These are phyloP conservation scores for Progne subis DNA, from an alignment of 2,113 vertebrate genomes.

Conservation along the genomic window DNA sequence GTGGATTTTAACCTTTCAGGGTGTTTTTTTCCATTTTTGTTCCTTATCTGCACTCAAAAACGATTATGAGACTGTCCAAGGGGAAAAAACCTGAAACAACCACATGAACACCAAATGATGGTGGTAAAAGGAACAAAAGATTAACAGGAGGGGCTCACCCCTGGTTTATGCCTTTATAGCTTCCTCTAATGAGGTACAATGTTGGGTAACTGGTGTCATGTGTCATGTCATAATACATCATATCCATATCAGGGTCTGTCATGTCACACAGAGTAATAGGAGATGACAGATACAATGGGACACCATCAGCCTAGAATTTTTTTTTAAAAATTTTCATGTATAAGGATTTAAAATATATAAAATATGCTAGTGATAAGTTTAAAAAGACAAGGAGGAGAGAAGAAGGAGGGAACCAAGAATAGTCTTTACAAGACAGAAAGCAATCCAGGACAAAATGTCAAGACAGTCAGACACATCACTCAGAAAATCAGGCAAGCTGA, in stretches of 20 bases:
- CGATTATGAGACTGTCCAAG: neutral
- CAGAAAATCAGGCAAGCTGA: neutral
- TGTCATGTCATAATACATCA: slow-evolving; percentile 59
- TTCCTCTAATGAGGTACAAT: slow-evolving; percentile 64
- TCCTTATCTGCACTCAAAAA: neutral
- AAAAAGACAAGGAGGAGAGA: neutral
- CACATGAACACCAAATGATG: neutral
- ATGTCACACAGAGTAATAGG: slow-evolving; percentile 52
- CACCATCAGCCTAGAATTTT: slow-evolving; percentile 1
- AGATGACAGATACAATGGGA: slow-evolving; percentile 58
- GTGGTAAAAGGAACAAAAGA: slow-evolving; percentile 39
- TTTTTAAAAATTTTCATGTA: neutral
- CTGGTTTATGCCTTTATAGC: neutral
- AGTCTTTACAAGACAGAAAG: neutral
- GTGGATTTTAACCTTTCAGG: neutral
- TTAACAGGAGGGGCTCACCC: neutral
- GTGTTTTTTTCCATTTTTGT: neutral
- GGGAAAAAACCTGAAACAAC: neutral
- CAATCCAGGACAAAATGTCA: neutral
- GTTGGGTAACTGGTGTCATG: slow-evolving; percentile 69
- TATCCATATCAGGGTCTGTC: slow-evolving; percentile 25
- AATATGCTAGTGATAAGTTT: neutral
- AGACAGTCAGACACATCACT: neutral
- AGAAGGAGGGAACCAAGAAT: neutral
- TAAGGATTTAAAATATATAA: neutral